phyloP scores from a whole-genome alignment of 2,113 vertebrate genomes.

The Leptodactylus fuscus region DNA sequence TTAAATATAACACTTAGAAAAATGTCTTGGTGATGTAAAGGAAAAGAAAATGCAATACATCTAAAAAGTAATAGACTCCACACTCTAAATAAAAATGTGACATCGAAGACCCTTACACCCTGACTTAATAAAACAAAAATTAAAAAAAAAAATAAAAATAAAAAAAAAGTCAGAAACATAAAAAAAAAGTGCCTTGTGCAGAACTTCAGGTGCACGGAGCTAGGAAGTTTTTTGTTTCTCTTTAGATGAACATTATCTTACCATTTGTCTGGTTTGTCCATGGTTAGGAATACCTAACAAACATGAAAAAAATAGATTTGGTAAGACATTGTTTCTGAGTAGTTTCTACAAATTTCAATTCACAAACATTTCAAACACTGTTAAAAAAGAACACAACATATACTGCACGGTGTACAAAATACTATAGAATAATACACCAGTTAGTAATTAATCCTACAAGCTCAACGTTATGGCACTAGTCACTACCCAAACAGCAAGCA shows the following conservation, averaged over 20 bases:
- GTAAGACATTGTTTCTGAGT: slow-evolving; percentile 66
- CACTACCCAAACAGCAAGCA: neutral
- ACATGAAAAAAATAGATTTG: slow-evolving; percentile 72
- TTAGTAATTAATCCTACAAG: neutral
- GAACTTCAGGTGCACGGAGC: neutral
- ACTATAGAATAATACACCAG: slow-evolving; percentile 11
- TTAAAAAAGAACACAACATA: slow-evolving; percentile 7
- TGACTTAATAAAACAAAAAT: neutral
- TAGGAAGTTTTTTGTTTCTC: neutral
- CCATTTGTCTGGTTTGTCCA: slow-evolving; percentile 85
- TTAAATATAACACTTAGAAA: neutral
- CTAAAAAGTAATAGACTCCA: neutral
- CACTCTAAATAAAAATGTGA: neutral
- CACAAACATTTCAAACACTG: slow-evolving; percentile 43
- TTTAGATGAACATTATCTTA: slow-evolving; percentile 72
- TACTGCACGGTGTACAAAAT: neutral
- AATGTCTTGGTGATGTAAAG: neutral
- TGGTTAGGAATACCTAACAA: slow-evolving; percentile 84
- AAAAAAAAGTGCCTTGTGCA: slow-evolving; percentile 3
- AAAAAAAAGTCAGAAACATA: neutral
- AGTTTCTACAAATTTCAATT: slow-evolving; percentile 15
- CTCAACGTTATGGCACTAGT: neutral
- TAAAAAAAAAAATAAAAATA: neutral
- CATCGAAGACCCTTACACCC: neutral
- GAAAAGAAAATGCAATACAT: neutral